phyloP scores from a whole-genome alignment of 2,797 vertebrate species.

The Austrolebias charrua region DNA sequence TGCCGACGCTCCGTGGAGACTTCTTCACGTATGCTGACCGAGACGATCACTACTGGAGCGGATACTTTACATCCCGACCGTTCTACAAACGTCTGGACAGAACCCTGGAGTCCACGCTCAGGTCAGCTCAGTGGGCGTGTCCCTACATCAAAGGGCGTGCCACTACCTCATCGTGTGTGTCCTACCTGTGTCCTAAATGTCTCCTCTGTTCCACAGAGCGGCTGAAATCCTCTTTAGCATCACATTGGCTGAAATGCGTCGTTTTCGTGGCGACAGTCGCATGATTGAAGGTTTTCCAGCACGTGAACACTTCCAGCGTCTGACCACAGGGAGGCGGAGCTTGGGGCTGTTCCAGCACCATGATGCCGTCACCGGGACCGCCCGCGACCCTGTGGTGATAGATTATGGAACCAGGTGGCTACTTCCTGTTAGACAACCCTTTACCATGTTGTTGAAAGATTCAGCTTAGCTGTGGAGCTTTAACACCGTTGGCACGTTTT shows the following conservation, averaged over 20 bases:
- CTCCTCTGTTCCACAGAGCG: constrained; percentile 68
- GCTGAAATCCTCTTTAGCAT: constrained; percentile 91
- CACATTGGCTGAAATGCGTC: constrained; percentile 81
- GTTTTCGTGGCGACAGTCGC: constrained; percentile 51
- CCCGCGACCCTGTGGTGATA: constrained; percentile 87
- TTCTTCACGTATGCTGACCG: constrained; percentile 96
- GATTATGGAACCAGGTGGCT: constrained; percentile 91
- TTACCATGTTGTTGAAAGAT: background rate
- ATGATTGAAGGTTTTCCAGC: constrained; percentile 76
- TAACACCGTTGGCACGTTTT: too few species aligned
- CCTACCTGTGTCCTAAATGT: background rate
- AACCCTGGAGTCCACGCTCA: constrained; percentile 80
- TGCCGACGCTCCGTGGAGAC: constrained; percentile 87
- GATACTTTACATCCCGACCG: constrained; percentile 92
- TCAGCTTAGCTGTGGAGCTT: background rate
- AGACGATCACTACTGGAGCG: constrained; percentile 96
- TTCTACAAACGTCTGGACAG: constrained; percentile 91
- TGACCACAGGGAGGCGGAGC: constrained; percentile 84
- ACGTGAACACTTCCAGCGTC: constrained; percentile 73
- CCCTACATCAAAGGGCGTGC: too few species aligned
- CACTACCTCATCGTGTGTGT: too few species aligned
- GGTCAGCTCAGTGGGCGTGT: background rate
- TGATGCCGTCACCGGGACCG: constrained; percentile 89
- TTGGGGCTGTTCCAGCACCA: constrained; percentile 93
- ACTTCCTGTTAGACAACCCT: constrained; percentile 17